Percentiles rank a stretch among this genome's conserved stretches.
Evolutionary conservation across 92 coral and sea anemone genomes (phyloP).

Genomic region (Micromussa lordhowensis): DNA sequence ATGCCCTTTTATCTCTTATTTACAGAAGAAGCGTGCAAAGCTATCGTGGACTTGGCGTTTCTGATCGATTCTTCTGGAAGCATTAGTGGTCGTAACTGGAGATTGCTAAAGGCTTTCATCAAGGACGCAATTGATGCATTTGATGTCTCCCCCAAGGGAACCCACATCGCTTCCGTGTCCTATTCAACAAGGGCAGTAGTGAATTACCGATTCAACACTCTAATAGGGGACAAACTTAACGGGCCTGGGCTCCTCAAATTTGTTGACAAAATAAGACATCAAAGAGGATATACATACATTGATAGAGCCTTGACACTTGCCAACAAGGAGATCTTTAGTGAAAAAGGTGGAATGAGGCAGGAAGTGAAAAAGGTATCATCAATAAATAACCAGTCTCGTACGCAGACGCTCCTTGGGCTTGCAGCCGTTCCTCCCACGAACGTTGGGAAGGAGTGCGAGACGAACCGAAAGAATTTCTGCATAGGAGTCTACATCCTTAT

Average conservation of each 20-base stretch:
- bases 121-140: slow-evolving; percentile 53
- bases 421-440: too few relatives aligned
- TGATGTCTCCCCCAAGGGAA: slow-evolving; percentile 74
- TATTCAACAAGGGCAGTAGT: slow-evolving; percentile 69
- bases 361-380: slow-evolving; percentile 74
- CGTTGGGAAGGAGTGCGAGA: too few relatives aligned
- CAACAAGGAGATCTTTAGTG: slow-evolving; percentile 66
- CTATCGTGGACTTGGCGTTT: slow-evolving; percentile 69
- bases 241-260: slow-evolving; percentile 36
- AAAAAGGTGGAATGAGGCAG: slow-evolving; percentile 76
- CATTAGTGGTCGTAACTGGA: slow-evolving; percentile 66
- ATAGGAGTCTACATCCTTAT: too few relatives aligned
- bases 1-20: neutral
- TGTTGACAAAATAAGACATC: slow-evolving; percentile 69
- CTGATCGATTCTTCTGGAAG: slow-evolving; percentile 80
- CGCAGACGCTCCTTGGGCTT: too few relatives aligned
- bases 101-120: slow-evolving; percentile 51
- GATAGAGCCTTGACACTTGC: slow-evolving; percentile 72
- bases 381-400: too few relatives aligned
- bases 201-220: slow-evolving; percentile 71
- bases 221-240: slow-evolving; percentile 63
- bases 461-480: too few relatives aligned
- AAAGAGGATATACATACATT: slow-evolving; percentile 70
- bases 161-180: slow-evolving; percentile 71
- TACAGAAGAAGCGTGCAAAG: slow-evolving; percentile 56